phyloP scores from a whole-genome alignment of 1,140 invertebrate genomes.

The Antheraea mylitta region DNA sequence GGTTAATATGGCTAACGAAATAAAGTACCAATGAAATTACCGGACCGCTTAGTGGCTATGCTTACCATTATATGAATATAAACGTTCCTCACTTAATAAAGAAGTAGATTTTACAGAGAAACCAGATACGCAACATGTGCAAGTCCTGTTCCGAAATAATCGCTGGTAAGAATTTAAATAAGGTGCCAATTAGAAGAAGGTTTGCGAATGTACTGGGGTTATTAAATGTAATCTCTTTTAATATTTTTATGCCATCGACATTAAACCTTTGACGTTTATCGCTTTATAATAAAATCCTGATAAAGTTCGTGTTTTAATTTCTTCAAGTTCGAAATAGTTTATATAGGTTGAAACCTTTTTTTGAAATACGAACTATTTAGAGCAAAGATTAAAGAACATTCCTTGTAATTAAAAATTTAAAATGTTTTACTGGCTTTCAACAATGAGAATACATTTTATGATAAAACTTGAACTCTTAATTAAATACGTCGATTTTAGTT shows the following conservation, averaged over 20 bases:
- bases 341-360: too few relatives aligned
- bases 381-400: background rate
- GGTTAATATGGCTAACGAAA: conserved; percentile 51
- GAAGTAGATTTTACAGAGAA: conserved; percentile 54
- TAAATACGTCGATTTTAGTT: background rate
- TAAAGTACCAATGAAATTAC: conserved; percentile 58
- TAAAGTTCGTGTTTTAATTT: conserved; percentile 11
- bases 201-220: conserved; percentile 33
- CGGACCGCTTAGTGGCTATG: conserved; percentile 49
- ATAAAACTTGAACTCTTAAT: background rate
- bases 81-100: conserved; percentile 65
- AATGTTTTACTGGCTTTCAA: background rate
- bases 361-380: background rate
- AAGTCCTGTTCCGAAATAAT: conserved; percentile 55
- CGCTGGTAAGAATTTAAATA: conserved; percentile 61
- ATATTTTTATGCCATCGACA: conserved; percentile 47
- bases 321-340: background rate
- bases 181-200: conserved; percentile 62
- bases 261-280: conserved; percentile 52
- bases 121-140: conserved; percentile 46
- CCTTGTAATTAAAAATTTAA: background rate
- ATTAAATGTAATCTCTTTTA: conserved; percentile 44
- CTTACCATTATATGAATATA: conserved; percentile 53
- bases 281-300: conserved; percentile 45
- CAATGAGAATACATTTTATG: background rate